A percentile compares a stretch with the other conserved stretches of the same genome.
Conservation (phyloP, 2,113 vertebrate species). For the Hippocampus comes region DNA sequence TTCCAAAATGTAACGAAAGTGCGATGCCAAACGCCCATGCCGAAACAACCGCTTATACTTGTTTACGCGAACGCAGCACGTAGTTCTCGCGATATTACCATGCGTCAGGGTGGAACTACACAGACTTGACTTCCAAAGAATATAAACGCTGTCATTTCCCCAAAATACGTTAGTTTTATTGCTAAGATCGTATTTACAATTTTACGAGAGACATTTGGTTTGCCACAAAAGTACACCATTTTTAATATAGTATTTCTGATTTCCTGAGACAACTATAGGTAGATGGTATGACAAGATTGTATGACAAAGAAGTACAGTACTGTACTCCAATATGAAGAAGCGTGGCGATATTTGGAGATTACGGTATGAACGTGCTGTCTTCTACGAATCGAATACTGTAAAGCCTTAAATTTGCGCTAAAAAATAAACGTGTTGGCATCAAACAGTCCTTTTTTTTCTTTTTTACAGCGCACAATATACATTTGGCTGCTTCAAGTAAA, state of each 20-base stretch:
- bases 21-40: not conserved
- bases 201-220: not conserved
- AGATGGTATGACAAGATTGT: conserved; percentile 31
- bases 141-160: not conserved
- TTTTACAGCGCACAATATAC: not conserved
- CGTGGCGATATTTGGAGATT: too few relatives aligned
- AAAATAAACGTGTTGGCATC: conserved; percentile 18
- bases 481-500: conserved; percentile 13
- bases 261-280: conserved; percentile 63
- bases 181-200: not conserved
- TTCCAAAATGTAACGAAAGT: not conserved
- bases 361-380: not conserved
- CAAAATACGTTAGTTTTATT: not conserved
- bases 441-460: not conserved
- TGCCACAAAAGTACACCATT: not conserved
- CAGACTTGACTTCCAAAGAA: not conserved
- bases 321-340: conserved; percentile 3
- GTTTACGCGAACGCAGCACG: not conserved
- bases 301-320: conserved; percentile 18
- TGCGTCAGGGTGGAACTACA: not conserved
- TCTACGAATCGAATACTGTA: not conserved
- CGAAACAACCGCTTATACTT: not conserved
- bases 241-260: conserved; percentile 1
- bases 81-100: not conserved
- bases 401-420: conserved; percentile 22